Evolutionary conservation across 2,113 vertebrate genomes (phyloP), one percentile per base, ranked within the genome.

Genomic region (Silurus glanis): DNA sequence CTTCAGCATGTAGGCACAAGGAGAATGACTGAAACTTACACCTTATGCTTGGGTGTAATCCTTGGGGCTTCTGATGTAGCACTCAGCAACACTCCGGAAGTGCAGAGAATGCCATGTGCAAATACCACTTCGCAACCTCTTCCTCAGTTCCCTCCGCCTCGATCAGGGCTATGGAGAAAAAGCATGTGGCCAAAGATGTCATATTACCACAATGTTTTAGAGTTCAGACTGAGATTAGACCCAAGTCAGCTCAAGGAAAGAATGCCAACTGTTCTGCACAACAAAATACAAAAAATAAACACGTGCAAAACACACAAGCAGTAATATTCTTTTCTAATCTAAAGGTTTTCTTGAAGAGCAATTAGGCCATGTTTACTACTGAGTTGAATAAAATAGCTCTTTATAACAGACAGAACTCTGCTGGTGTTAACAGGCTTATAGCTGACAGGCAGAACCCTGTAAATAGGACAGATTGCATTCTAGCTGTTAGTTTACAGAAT

Each of bases 351-450:
- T 10, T 12, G 69, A 76, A 64, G 69, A 82, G 58, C 72, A 82
- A 75, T 82, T 86, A 62, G 80, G 47, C 51, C 28, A 51, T 72
- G 47, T 56, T 82, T 82, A 82, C 58, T 86, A 86, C 58, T 16
- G 69, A 19, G 67, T 23, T 86, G 85, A 86, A 82, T 82, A 83
- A 86, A 82, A 82, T 86, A 86, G 69, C n/a, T 64, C 25, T 74
- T 81, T 9, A 51, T 82, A 75, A 74, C 25, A 49, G 81, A 75
- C 58, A 82, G 25, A 37, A 82, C 66, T 53, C 28, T 12, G 1
- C 55, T 10, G 45, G 55, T 61, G 55, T 49, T 80, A 28, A 72
- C 28, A 13, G 85, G 47, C 23, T 85, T 85, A 58, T 71, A 58
- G 78, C 28, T 80, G 71, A 61, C 21, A 19, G 58, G 19, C 9